Percentiles rank a stretch among this genome's conserved stretches.
Evolutionary conservation across 2,113 vertebrate species (phyloP).

Genomic region (Suricata suricatta): DNA sequence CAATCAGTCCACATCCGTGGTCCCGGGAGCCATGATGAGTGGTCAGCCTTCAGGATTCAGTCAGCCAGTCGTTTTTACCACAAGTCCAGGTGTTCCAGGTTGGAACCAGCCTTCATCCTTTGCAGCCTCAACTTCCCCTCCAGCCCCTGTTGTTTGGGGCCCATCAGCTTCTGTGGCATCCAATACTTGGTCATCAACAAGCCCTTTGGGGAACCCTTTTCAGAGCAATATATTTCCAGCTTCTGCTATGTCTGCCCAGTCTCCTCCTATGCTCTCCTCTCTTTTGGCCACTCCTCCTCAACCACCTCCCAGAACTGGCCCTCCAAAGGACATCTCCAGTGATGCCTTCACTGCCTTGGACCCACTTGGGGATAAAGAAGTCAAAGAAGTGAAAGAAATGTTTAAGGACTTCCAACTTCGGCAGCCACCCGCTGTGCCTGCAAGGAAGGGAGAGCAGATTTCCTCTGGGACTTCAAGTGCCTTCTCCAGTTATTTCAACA

Average conservation of each 20-base stretch:
- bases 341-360: slow-evolving; percentile 94
- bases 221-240: slow-evolving; percentile 85
- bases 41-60: slow-evolving; percentile 80
- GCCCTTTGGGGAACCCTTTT: slow-evolving; percentile 88
- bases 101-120: slow-evolving; percentile 91
- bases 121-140: slow-evolving; percentile 73
- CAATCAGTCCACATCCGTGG: slow-evolving; percentile 77
- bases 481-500: slow-evolving; percentile 89
- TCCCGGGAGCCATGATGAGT: slow-evolving; percentile 79
- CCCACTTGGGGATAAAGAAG: slow-evolving; percentile 94
- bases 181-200: slow-evolving; percentile 85
- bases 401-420: slow-evolving; percentile 96
- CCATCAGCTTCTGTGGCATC: slow-evolving; percentile 76
- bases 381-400: slow-evolving; percentile 95
- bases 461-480: slow-evolving; percentile 73
- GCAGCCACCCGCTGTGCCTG: slow-evolving; percentile 92
- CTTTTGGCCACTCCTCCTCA: slow-evolving; percentile 82
- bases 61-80: slow-evolving; percentile 84
- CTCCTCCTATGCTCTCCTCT: slow-evolving; percentile 67
- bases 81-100: slow-evolving; percentile 74
- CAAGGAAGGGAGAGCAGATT: slow-evolving; percentile 88
- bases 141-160: slow-evolving; percentile 85
- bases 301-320: slow-evolving; percentile 88
- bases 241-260: slow-evolving; percentile 44
- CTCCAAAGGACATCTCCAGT: slow-evolving; percentile 86